These are phyloP conservation scores for Aurelia coerulea DNA, from an alignment of 30 jellyfish, hydroid and myxozoan genomes.

Conservation along the genomic window DNA sequence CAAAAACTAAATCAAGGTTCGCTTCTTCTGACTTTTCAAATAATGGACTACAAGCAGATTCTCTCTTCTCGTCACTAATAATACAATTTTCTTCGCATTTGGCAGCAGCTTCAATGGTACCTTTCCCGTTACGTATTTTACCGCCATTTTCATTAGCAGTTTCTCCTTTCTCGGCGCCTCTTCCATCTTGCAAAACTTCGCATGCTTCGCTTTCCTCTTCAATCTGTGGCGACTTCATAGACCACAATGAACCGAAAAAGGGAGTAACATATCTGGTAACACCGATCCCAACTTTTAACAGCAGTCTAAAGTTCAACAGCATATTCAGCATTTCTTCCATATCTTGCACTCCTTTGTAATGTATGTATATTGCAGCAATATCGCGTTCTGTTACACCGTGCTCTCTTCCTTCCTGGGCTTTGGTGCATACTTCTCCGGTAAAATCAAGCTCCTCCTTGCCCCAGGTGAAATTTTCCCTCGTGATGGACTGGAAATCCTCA, in stretches of 20 bases:
- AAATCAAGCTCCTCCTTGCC: constrained; percentile 40
- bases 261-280: constrained; percentile 38
- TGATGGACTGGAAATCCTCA: constrained; percentile 2
- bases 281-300: constrained; percentile 33
- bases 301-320: constrained; percentile 20
- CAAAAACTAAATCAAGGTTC: too few relatives aligned
- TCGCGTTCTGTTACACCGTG: constrained; percentile 28
- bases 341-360: constrained; percentile 8
- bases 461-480: constrained; percentile 40
- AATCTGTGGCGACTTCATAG: constrained; percentile 22
- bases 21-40: too few relatives aligned
- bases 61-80: too few relatives aligned
- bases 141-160: neutral
- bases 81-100: neutral
- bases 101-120: neutral
- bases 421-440: constrained; percentile 29
- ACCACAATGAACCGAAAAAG: constrained; percentile 32
- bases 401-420: constrained; percentile 1
- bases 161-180: neutral
- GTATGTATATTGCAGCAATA: neutral
- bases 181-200: neutral
- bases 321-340: constrained; percentile 17
- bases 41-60: too few relatives aligned
- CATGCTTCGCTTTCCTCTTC: neutral
- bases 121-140: neutral